Conservation (phyloP, 2,888 invertebrate species). For the Andrena bucephala region DNA sequence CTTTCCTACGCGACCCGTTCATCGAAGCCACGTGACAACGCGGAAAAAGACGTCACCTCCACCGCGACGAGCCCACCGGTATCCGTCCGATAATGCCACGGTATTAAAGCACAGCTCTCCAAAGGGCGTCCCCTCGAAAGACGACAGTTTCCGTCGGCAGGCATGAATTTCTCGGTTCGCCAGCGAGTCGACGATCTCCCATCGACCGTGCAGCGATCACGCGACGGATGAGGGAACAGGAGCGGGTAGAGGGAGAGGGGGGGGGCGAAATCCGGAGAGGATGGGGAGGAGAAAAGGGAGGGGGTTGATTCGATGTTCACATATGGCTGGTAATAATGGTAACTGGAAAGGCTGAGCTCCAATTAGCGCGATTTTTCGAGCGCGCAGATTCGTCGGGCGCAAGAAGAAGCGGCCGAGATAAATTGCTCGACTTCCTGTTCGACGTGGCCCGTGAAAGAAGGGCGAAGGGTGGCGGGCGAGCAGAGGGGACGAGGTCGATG, state of each 20-base stretch:
- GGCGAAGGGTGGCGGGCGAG: constrained; percentile 18
- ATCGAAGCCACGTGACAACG: background rate
- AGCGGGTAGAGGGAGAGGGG: too few species aligned
- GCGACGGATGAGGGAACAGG: background rate
- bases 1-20: background rate
- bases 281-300: background rate
- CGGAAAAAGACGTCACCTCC: background rate
- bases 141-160: constrained; percentile 31
- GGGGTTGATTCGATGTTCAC: background rate
- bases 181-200: constrained; percentile 23
- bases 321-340: constrained; percentile 26
- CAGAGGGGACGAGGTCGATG: constrained; percentile 56
- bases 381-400: constrained; percentile 50
- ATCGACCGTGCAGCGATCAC: constrained; percentile 18
- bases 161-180: constrained; percentile 47
- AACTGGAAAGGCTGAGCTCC: constrained; percentile 14
- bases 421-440: constrained; percentile 72
- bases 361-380: constrained; percentile 61
- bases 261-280: too few species aligned
- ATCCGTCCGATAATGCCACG: constrained; percentile 6
- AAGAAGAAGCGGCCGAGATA: constrained; percentile 62
- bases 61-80: background rate
- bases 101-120: constrained; percentile 12
- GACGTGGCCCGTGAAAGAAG: constrained; percentile 47
- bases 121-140: constrained; percentile 4